Evolutionary conservation across 2,888 invertebrate species (phyloP).

Genomic region (Tachina lurida): DNA sequence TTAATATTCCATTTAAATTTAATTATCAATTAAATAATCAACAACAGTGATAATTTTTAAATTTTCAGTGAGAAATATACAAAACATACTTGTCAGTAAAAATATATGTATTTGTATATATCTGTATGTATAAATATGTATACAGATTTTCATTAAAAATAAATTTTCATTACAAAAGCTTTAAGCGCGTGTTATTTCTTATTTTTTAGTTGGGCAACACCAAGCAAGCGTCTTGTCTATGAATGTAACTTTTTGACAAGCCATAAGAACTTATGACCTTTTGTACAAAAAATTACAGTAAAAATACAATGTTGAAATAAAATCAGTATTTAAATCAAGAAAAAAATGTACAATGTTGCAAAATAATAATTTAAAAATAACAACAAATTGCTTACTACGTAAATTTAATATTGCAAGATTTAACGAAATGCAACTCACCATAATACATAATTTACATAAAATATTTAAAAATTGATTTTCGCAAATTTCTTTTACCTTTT

Average conservation of each 20-base stretch:
- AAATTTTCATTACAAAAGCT: neutral
- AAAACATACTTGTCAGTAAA: neutral
- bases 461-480: too few relatives aligned
- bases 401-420: neutral
- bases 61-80: neutral
- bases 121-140: neutral
- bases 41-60: conserved; percentile 19
- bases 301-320: conserved; percentile 14
- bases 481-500: too few relatives aligned
- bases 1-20: neutral
- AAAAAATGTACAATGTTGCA: neutral
- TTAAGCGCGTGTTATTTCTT: neutral
- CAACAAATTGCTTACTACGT: conserved; percentile 2
- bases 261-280: conserved; percentile 39
- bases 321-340: neutral
- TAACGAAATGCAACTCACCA: neutral
- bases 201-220: neutral
- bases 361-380: neutral
- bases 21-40: conserved; percentile 6
- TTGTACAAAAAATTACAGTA: neutral
- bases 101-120: neutral
- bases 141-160: conserved; percentile 26
- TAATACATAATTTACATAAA: neutral
- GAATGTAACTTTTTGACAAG: conserved; percentile 7
- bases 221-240: neutral